Evolutionary conservation across 92 coral and sea anemone species (phyloP).

Genomic region (Chrysogorgia sp.): DNA sequence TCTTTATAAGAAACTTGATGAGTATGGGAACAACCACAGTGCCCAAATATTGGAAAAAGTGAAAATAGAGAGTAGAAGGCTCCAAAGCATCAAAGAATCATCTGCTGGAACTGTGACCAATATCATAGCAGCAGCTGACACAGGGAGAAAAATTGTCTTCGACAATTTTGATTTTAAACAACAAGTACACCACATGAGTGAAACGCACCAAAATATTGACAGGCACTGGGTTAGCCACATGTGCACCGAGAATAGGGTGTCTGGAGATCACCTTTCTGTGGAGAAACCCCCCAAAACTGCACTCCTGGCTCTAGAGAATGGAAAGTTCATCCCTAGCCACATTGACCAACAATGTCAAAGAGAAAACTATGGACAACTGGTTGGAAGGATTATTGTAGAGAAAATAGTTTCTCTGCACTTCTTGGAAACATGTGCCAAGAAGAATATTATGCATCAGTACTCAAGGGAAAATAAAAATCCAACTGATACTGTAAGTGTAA

Average conservation of each 20-base stretch:
- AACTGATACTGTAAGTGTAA: constrained; percentile 56
- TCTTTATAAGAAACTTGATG: constrained; percentile 74
- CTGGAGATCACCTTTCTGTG: constrained; percentile 55
- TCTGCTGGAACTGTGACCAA: neutral
- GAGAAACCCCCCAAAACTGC: constrained; percentile 35
- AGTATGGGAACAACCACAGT: constrained; percentile 65
- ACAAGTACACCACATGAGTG: constrained; percentile 61
- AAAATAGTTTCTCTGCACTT: constrained; percentile 58
- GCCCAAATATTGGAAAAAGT: constrained; percentile 57
- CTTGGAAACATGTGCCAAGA: constrained; percentile 43
- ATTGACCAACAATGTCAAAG: constrained; percentile 62
- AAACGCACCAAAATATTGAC: constrained; percentile 62
- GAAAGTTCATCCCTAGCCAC: constrained; percentile 52
- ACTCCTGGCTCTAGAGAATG: constrained; percentile 60
- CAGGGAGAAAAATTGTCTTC: constrained; percentile 59
- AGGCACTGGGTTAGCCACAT: constrained; percentile 61
- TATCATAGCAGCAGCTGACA: neutral
- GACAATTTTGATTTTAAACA: constrained; percentile 69
- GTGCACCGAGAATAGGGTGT: constrained; percentile 63
- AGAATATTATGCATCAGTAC: constrained; percentile 64
- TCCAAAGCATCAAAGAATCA: constrained; percentile 20
- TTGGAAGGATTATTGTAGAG: constrained; percentile 47
- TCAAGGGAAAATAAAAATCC: constrained; percentile 40
- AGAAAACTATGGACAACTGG: constrained; percentile 52
- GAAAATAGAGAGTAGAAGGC: constrained; percentile 51